Evolutionary conservation across 1,140 invertebrate genomes (phyloP).

Genomic region (Alviniconcha marisindica): DNA sequence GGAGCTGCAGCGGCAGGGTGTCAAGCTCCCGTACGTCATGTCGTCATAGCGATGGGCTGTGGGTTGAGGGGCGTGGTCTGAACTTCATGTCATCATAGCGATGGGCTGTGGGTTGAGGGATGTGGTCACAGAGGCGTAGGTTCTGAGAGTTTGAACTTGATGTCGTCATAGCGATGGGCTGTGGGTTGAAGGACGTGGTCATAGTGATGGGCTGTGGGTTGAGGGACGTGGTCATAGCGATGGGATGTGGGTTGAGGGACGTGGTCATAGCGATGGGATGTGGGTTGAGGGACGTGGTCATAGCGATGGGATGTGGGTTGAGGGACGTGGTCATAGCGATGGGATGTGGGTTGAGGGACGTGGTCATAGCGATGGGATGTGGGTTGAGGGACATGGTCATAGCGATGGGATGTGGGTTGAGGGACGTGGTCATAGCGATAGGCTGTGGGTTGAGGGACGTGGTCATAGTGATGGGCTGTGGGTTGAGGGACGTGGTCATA

Average conservation of each 20-base stretch:
- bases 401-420: not conserved
- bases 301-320: not conserved
- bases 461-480: not conserved
- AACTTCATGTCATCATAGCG: not conserved
- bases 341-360: too few species aligned
- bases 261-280: not conserved
- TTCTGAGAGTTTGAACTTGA: too few species aligned
- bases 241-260: not conserved
- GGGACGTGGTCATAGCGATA: not conserved
- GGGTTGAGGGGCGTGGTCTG: not conserved
- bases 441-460: not conserved
- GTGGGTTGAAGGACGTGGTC: not conserved
- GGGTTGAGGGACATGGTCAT: too few species aligned
- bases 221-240: not conserved
- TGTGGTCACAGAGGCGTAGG: not conserved
- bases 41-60: not conserved
- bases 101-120: constrained; percentile 7
- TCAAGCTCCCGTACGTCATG: constrained; percentile 58
- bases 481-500: too few species aligned
- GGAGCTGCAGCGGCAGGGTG: constrained; percentile 72
- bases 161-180: not conserved
- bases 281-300: not conserved
- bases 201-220: constrained; percentile 2
- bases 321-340: not conserved
- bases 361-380: too few species aligned